Percentiles rank a stretch among this genome's conserved stretches.
Evolutionary conservation across 2,113 vertebrate genomes (phyloP).

Genomic region (Rhynchomys soricoides): DNA sequence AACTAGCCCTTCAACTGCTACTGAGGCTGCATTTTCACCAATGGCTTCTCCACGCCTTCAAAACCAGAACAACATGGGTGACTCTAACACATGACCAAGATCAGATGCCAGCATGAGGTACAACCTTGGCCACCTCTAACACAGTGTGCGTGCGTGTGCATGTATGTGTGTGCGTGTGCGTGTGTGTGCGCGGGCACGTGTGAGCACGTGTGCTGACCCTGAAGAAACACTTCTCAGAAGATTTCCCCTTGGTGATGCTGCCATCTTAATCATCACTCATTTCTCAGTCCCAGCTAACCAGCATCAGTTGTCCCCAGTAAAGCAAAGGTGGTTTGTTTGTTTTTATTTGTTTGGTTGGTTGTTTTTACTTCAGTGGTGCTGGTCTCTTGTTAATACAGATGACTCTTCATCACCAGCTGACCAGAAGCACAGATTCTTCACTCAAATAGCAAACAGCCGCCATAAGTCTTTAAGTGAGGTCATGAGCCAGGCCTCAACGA

Average conservation of each 20-base stretch:
- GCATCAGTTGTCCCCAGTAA: not conserved
- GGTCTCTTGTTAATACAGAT: not conserved
- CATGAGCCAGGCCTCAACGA: too few species aligned
- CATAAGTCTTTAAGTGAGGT: not conserved
- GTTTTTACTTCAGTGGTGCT: too few species aligned
- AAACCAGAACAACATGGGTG: too few species aligned
- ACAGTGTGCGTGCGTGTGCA: not conserved
- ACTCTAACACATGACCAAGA: not conserved
- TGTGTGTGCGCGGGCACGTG: too few species aligned
- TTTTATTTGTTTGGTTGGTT: too few species aligned
- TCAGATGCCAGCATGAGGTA: not conserved
- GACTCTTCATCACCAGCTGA: not conserved
- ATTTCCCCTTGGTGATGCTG: not conserved
- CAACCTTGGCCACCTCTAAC: not conserved
- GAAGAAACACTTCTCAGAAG: not conserved
- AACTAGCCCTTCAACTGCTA: too few species aligned
- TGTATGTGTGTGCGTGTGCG: too few species aligned
- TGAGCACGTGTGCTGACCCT: not conserved
- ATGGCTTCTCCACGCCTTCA: not conserved
- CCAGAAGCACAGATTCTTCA: not conserved
- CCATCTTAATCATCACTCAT: not conserved
- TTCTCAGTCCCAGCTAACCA: not conserved
- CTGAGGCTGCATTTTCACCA: not conserved
- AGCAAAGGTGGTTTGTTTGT: not conserved
- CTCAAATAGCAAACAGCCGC: not conserved